These are phyloP conservation scores for Lomographa bimaculata DNA, from an alignment of 2,888 invertebrate species.

Conservation along the genomic window DNA sequence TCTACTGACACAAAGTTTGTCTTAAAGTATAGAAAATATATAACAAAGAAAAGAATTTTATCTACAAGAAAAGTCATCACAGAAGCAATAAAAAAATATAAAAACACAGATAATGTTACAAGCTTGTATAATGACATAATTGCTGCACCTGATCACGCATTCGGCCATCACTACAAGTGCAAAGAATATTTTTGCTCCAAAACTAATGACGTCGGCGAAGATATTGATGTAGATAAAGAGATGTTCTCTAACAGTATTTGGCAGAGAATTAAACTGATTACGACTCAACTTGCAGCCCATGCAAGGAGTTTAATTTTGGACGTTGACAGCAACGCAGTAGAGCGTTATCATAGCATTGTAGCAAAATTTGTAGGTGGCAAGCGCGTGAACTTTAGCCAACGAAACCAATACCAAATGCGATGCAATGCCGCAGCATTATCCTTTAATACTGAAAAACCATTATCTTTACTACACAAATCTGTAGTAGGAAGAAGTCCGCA, in stretches of 20 bases:
- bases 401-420: conserved; percentile 41
- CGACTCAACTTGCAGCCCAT: conserved; percentile 11
- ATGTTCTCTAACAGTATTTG: conserved; percentile 1
- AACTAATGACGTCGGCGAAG: conserved; percentile 1
- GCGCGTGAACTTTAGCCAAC: conserved; percentile 41
- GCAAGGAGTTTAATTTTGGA: conserved; percentile 31
- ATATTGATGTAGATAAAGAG: background rate
- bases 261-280: conserved; percentile 4
- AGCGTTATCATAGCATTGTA: conserved; percentile 40
- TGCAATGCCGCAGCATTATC: conserved; percentile 44
- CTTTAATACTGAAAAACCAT: too few relatives aligned
- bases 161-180: conserved; percentile 3
- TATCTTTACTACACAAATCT: too few relatives aligned
- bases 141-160: conserved; percentile 3
- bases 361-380: conserved; percentile 48
- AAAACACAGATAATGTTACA: background rate
- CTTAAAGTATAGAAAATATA: background rate
- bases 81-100: background rate
- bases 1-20: conserved; percentile 2
- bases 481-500: too few relatives aligned
- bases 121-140: conserved; percentile 1
- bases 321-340: conserved; percentile 41
- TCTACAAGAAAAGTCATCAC: background rate
- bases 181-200: conserved; percentile 6
- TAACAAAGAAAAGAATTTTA: conserved; percentile 2